Evolutionary conservation across 35 echinoderm and acorn worm genomes (phyloP), one percentile per base, ranked within the genome.

Genomic region (Heliocidaris erythrogramma): DNA sequence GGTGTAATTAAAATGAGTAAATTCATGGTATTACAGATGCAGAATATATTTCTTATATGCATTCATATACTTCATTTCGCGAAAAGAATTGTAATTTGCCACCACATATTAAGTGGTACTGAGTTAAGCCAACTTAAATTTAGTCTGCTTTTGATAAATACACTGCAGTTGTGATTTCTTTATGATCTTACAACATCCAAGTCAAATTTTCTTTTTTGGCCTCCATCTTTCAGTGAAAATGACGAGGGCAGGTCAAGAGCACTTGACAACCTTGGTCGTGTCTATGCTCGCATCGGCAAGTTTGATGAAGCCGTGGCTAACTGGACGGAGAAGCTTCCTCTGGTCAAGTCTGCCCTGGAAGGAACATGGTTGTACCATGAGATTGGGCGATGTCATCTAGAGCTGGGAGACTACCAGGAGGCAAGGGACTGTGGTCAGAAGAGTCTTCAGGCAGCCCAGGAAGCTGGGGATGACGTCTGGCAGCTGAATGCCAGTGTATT

Each of bases 401-500:
- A 99, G 87, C 60, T 99, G 1, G 98, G 95, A 12, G 94, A 97
- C 59, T 95, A 60, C 85, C 92, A 95, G 27, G 97, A 99, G 48
- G 97, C 98, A 1, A 94, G 94, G 84, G 95, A 96, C 78, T 97
- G 96, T 87, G 98, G 98, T 0, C 97, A 99, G 96, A 99, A 99
- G 97, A 99, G 98, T 48, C 92, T 97, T 61, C 93, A 96, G 60
- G 96, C 98, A 69, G 97, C 98, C 12, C 94, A 97, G 86, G 97
- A 99, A 49, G 98, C 98, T 13, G 96, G 95, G 56, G 98, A 99
- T 85, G 96, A 99, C 52, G 96, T 99, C 49, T 99, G 97, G 98
- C 98, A 99, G 90, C 92, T 99, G 13, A 99, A 99, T 92, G 98
- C 98, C 27, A 99, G 98, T 95, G 98, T 97, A 7, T 88, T 99